Conservation (phyloP, 2,797 vertebrate genomes). For the Anisognathus igniventris region DNA sequence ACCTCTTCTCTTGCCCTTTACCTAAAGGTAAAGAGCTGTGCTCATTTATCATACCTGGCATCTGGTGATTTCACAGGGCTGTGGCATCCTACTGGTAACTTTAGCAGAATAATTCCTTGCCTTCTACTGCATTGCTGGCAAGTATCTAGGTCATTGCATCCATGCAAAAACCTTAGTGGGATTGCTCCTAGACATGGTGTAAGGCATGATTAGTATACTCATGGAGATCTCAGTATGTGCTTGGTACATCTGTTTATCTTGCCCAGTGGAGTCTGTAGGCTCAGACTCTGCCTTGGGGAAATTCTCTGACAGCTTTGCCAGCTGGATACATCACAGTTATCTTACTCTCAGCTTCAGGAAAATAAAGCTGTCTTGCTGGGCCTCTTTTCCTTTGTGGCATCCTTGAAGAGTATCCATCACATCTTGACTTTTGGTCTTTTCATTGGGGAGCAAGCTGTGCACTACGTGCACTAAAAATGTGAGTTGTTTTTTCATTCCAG, state of each 20-base stretch:
- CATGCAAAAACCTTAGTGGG: not conserved
- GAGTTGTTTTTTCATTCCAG: not conserved
- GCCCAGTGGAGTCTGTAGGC: constrained; percentile 6
- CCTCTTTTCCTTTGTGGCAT: not conserved
- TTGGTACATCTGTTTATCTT: constrained; percentile 44
- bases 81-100: not conserved
- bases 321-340: constrained; percentile 39
- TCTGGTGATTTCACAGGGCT: not conserved
- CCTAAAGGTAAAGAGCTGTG: not conserved
- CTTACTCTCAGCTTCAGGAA: constrained; percentile 6
- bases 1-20: not conserved
- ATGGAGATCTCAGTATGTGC: not conserved
- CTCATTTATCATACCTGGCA: constrained; percentile 9
- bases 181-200: not conserved
- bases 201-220: not conserved
- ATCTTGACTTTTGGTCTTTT: not conserved
- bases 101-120: not conserved
- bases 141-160: constrained; percentile 40
- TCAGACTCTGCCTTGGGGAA: constrained; percentile 37
- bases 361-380: constrained; percentile 18
- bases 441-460: not conserved
- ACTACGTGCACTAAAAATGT: not conserved
- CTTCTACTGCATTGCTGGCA: not conserved
- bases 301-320: constrained; percentile 33
- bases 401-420: not conserved